A percentile compares a stretch with the other conserved stretches of the same genome.
Conservation (phyloP, 2,797 vertebrate species). For the Vipera ursinii region DNA sequence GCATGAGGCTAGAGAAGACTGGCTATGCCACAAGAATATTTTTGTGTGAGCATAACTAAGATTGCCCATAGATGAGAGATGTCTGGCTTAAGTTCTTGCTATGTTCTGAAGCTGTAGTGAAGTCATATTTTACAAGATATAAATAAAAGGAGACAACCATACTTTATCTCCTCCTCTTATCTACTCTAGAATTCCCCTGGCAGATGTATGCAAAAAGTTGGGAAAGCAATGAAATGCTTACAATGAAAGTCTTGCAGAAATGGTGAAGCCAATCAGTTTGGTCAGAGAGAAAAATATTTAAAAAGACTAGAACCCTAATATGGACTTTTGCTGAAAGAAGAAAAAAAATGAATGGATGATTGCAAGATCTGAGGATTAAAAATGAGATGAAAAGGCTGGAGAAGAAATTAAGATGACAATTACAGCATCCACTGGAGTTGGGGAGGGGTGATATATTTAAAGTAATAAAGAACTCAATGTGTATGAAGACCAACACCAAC, state of each 20-base stretch:
- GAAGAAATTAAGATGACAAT: neutral
- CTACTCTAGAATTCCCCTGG: neutral
- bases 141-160: neutral
- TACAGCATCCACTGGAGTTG: neutral
- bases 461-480: neutral
- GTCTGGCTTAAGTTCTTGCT: neutral
- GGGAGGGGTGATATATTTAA: neutral
- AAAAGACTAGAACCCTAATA: neutral
- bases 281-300: neutral
- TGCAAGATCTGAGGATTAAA: neutral
- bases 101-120: neutral
- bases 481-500: neutral
- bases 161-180: neutral
- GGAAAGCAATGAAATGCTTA: neutral
- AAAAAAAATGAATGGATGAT: neutral
- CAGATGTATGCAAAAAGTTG: neutral
- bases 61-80: neutral
- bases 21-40: neutral
- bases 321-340: neutral
- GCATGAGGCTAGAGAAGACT: neutral
- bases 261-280: neutral
- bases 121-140: neutral
- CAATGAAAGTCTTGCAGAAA: neutral
- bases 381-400: neutral
- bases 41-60: neutral